Base-by-base conservation (phyloP, 2,888 invertebrate genomes). In the Bhutanitis thaidina region DNA sequence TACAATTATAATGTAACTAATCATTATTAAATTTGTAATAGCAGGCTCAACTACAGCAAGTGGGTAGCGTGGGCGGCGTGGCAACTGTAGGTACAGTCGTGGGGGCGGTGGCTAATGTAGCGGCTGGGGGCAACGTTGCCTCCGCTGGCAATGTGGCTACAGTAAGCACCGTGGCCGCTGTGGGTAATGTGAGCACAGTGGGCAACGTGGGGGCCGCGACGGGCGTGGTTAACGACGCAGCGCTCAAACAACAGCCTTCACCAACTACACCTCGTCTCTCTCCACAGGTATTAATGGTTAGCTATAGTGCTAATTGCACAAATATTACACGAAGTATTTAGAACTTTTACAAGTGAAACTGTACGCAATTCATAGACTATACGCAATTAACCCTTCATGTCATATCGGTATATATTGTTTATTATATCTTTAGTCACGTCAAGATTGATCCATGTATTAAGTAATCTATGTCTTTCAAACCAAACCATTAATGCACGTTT, bases 31-130 rank as follows among this genome's bases (percentile, higher is more conserved):
- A n/a, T n/a, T n/a, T 55, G 10, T 62, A 38, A 50, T 65, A 94
- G 93, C 94, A 94, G 87, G 92, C 94, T 43, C 93, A 94, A 69
- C 78, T 94, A 43, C 94, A 94, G 67, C 91, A 87, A 77, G 84
- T 85, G 29, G 82, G 79, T 49, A 76, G 63, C 43, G 52, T 52
- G 15, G 35, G 46, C 4, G 37, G 73, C 9, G 70, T 77, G 15
- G 70, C 72, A 1, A 67, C 61, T 14, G 74, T 80, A 41, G 71
- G 72, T n/a, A 61, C 65, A 8, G 73, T 75, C 1, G 58, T 50
- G 38, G 29, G 45, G 3, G n/a, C 36, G 7, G 62, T 62, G 20
- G 54, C 54, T 7, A 63, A 60, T 10, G 71, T 71, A 27, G 71
- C 68, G 9, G 67, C 60, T 10, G 72, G 74, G n/a, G 70, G 73